Base-by-base conservation (phyloP, 1,140 invertebrate genomes). In the Drosophila mojavensis region DNA sequence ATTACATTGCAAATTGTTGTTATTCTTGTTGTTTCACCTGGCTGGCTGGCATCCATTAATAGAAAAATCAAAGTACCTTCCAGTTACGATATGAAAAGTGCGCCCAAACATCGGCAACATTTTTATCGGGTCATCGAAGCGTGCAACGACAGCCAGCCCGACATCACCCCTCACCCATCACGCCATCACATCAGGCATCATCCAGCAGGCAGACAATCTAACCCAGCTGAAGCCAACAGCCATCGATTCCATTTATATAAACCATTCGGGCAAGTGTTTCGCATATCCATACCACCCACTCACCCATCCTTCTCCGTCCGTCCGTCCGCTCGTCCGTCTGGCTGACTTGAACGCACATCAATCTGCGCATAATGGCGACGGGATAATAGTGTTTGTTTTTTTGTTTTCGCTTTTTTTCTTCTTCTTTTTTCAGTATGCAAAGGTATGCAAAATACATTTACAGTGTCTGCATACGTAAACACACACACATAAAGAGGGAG, bases 301-400 rank as follows among this genome's bases (percentile, higher is more conserved):
- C n/a, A 17, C n/a, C 3, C 17, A 17, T 9, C 13, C 43, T 7
- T 4, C 11, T 5, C 41, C 9, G 0, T 0, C 41, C 41, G 28
- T 1, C 41, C 41, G 0, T 5, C 11, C 41, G 4, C 3, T 4
- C 41, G 7, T 33, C 33, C 33, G 43, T 47, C 43, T 15, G 17
- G 10, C 61, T 66, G 69, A 55, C 36, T 39, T 56, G 80, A 83
- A 72, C 76, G 71, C 80, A 79, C 77, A 83, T 84, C 81, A 83
- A 83, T 83, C 81, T 84, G 81, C 77, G 77, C 81, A 83, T 83
- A 83, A 83, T 83, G 78, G 81, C 73, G 55, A 45, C 77, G 58
- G 81, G 64, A 80, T 83, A 83, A 84, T 83, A 83, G 81, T 84
- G 81, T 84, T 83, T 83, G 81, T 83, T 83, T 84, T 33, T 36